phyloP scores from a whole-genome alignment of 2,888 invertebrate genomes.

The Agrilus cyanescens region DNA sequence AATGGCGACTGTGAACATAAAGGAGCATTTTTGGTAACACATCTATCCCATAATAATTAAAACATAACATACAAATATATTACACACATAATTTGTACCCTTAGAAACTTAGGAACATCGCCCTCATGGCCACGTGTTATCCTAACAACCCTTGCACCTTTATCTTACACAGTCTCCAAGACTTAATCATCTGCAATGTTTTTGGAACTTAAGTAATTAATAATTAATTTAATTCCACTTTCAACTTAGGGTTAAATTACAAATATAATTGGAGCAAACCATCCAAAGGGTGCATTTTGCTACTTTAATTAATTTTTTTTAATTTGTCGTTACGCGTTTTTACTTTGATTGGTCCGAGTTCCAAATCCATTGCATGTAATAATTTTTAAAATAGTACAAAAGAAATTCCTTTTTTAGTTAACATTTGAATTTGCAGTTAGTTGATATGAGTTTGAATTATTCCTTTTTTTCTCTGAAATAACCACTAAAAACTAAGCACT shows the following conservation, averaged over 20 bases:
- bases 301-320: no score
- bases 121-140: constrained; percentile 11
- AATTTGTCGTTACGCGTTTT: no score
- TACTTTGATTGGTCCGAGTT: no score
- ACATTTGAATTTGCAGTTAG: constrained; percentile 18
- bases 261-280: no score
- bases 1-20: constrained; percentile 9
- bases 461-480: constrained; percentile 25
- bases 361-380: no score
- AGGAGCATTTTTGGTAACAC: constrained; percentile 20
- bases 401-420: no score
- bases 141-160: constrained; percentile 13
- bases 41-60: no score
- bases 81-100: constrained; percentile 25
- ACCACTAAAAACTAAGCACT: constrained; percentile 31
- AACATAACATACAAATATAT: constrained; percentile 16
- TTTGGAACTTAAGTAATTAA: no score
- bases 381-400: no score
- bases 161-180: constrained; percentile 13
- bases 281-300: no score
- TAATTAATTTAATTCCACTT: no score
- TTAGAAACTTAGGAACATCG: constrained; percentile 24
- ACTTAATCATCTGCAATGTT: background rate
- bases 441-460: constrained; percentile 30
- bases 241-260: no score